Base-by-base conservation (phyloP, 2,113 vertebrate genomes). In the Pardalotus punctatus region DNA sequence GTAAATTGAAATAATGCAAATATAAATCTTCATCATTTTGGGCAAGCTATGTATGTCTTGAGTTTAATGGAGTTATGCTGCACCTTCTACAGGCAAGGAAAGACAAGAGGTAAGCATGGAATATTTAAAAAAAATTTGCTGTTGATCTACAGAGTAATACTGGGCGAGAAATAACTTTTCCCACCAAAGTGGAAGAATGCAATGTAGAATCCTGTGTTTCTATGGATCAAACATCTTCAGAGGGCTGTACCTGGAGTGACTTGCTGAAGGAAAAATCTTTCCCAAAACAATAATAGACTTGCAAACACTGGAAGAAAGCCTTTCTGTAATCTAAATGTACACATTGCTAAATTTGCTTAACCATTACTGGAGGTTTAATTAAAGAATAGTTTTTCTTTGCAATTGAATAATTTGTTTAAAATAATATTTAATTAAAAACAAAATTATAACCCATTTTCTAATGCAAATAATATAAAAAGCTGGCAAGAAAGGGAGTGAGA, bases 351-450 rank as follows among this genome's bases (percentile, higher is more conserved):
- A 50, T 88, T 94, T 69, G 4, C 20, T 78, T 71, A 77, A 83
- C 71, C 61, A 73, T 80, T 92, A 69, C 4, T 6, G 0, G 50
- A 81, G 11, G 4, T 83, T 84, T 69, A 80, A 88, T 56, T 86
- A 47, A 94, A 57, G 40, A 85, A 80, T 71, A 92, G 12, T 29
- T 74, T 97, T 93, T 84, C 31, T 86, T 97, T 92, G 40, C 11
- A 92, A 47, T 64, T 81, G 74, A 92, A 94, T 73, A 2, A 92
- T 88, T 45, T 91, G 2, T 14, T 61, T 92, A 60, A 66, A 91
- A 76, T 14, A 83, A 36, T 71, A 38, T 70, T 89, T 54, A 82
- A 81, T 67, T 72, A 48, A 73, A 88, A 92, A 47, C 82, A 15
- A 79, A 80, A 88, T 69, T 81, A 64, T 67, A 82, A 57, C 4